Percentiles rank a stretch among this genome's conserved stretches.
phyloP scores from a whole-genome alignment of 2,888 invertebrate species.

The Drosophila maculinotata region DNA sequence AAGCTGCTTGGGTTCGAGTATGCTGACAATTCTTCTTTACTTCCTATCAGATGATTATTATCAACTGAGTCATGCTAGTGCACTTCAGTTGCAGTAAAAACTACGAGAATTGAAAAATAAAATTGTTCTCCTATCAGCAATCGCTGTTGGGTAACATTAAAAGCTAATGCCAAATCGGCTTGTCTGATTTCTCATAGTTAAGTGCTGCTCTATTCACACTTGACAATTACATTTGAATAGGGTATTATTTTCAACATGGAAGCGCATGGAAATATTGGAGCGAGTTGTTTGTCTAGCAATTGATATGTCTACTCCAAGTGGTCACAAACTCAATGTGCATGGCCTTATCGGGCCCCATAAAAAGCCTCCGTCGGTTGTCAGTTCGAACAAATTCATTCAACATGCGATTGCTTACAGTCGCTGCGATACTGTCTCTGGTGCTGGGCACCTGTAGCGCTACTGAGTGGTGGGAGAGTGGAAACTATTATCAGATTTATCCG shows the following conservation, averaged over 20 bases:
- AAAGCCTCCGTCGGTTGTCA: slow-evolving; percentile 24
- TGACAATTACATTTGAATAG: slow-evolving; percentile 44
- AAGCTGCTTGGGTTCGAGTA: slow-evolving; percentile 12
- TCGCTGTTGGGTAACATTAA: slow-evolving; percentile 37
- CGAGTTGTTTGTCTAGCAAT: slow-evolving; percentile 66
- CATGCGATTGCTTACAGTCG: slow-evolving; percentile 55
- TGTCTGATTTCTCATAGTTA: slow-evolving; percentile 31
- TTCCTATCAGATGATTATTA: slow-evolving; percentile 42
- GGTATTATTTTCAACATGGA: slow-evolving; percentile 21
- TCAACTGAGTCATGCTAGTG: slow-evolving; percentile 42
- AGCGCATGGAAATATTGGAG: slow-evolving; percentile 18
- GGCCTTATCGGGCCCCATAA: slow-evolving; percentile 63
- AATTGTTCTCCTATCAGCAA: slow-evolving; percentile 42
- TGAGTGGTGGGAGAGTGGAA: slow-evolving; percentile 83
- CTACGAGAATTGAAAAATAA: not conserved
- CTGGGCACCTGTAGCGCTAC: slow-evolving; percentile 51
- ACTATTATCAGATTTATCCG: slow-evolving; percentile 92
- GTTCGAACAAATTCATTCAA: slow-evolving; percentile 28
- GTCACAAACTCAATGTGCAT: slow-evolving; percentile 25
- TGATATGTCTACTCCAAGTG: slow-evolving; percentile 53
- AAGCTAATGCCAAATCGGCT: slow-evolving; percentile 13
- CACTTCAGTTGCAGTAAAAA: slow-evolving; percentile 44
- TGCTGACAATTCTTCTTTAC: slow-evolving; percentile 12
- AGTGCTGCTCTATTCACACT: slow-evolving; percentile 30
- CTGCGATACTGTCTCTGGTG: slow-evolving; percentile 31